These are phyloP conservation scores for Sterrhoptilus dennistouni DNA, from an alignment of 2,113 vertebrate genomes.

Conservation along the genomic window DNA sequence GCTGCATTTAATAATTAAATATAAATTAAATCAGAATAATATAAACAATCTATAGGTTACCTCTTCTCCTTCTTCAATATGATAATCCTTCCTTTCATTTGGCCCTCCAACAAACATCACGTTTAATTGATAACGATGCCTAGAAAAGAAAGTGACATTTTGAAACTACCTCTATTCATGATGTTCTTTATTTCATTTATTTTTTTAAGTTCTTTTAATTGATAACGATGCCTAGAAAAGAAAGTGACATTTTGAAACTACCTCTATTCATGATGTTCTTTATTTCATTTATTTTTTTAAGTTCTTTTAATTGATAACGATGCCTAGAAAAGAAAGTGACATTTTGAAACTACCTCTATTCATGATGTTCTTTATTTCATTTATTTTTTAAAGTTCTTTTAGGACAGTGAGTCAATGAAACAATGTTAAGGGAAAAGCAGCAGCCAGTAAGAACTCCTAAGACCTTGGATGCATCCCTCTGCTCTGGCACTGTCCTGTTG, in stretches of 20 bases:
- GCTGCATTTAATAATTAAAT: not conserved
- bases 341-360: not conserved
- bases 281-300: not conserved
- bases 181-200: not conserved
- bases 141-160: conserved; percentile 28
- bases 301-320: conserved; percentile 84
- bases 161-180: not conserved
- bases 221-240: conserved; percentile 78
- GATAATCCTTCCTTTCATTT: conserved; percentile 93
- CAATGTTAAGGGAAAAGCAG: not conserved
- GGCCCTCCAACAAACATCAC: conserved; percentile 97
- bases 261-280: not conserved
- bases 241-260: not conserved
- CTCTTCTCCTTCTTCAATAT: conserved; percentile 98
- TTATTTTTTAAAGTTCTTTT: not conserved
- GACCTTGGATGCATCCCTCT: not conserved
- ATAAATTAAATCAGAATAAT: not conserved
- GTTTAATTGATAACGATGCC: conserved; percentile 85
- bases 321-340: conserved; percentile 71
- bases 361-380: not conserved
- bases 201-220: conserved; percentile 79
- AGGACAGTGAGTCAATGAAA: not conserved
- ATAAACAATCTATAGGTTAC: conserved; percentile 66
- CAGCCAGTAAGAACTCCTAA: not conserved
- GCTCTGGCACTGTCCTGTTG: not conserved